A percentile compares a stretch with the other conserved stretches of the same genome.
These are phyloP conservation scores for Eupithecia subfuscata DNA, from an alignment of 2,888 invertebrate species.

Conservation along the genomic window DNA sequence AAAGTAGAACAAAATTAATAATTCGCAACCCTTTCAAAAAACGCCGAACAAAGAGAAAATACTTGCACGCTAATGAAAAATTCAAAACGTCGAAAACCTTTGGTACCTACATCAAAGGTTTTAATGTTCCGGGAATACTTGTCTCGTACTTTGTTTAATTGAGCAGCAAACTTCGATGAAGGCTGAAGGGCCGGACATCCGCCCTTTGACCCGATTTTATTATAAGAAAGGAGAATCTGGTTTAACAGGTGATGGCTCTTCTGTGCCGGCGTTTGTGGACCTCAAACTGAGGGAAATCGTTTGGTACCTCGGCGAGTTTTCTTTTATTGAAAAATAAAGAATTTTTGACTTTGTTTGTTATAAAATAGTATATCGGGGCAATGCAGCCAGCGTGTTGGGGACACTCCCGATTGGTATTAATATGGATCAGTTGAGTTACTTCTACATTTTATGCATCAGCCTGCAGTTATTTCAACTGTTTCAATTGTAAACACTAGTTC, in stretches of 20 bases:
- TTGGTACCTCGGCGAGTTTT: neutral
- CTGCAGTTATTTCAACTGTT: no score
- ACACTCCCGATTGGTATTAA: no score
- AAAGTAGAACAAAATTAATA: slow-evolving; percentile 34
- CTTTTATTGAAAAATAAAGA: no score
- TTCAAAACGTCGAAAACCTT: slow-evolving; percentile 43
- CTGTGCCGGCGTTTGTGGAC: neutral
- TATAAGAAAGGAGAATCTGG: slow-evolving; percentile 61
- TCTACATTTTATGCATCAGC: no score
- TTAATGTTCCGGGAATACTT: slow-evolving; percentile 38
- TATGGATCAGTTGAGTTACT: no score
- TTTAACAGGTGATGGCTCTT: slow-evolving; percentile 47
- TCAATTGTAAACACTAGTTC: no score
- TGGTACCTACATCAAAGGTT: slow-evolving; percentile 38
- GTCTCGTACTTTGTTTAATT: slow-evolving; percentile 62
- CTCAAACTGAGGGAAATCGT: neutral
- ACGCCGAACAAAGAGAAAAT: slow-evolving; percentile 41
- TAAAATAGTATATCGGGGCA: no score
- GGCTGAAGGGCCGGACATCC: slow-evolving; percentile 67
- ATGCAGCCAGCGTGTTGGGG: no score
- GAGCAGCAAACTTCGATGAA: slow-evolving; percentile 63
- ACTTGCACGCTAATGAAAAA: slow-evolving; percentile 48
- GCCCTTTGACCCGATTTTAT: slow-evolving; percentile 58
- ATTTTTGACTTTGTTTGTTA: no score
- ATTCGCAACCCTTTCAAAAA: slow-evolving; percentile 42